Base-by-base conservation (phyloP, 2,113 vertebrate species). In the Dolichotis patagonum region DNA sequence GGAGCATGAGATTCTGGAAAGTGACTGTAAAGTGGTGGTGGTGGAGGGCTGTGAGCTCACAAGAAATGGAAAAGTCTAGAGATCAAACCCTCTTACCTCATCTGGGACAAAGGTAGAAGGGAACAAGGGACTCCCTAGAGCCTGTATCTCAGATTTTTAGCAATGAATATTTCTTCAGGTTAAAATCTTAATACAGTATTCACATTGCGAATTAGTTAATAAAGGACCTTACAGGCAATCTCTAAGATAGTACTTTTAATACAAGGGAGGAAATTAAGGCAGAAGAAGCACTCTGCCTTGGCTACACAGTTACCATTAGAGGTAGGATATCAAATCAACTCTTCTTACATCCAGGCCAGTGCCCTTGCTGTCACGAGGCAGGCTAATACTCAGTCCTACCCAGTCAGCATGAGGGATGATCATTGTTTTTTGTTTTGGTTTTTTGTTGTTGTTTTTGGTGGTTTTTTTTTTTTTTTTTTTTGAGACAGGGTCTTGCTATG, bases 11-110 rank as follows among this genome's bases (percentile, higher is more conserved):
- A 38, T n/a, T 86, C 88, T 73, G 38, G 49, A 82, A 85, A 85
- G 12, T 38, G 65, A n/a, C 35, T 54, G 17, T 35, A 78, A 78
- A 46, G 14, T 93, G 63, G 12, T 63, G 16, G 17, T 54, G 32
- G 19, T 43, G 41, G 7, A 41, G 43, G 58, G 38, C 69, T 56
- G 17, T 84, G 71, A 85, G 46, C 22, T 83, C 54, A 90, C 52
- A 67, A 87, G 58, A 95, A 88, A 95, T 67, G 60, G 93, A 93
- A 73, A 95, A 91, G 86, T 78, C 26, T 86, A 62, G 95, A 85
- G 38, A 54, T 58, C 26, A 85, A 92, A 78, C 30, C 58, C 41
- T 90, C 87, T 43, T 86, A 92, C 35, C 41, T 82, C 58, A 75
- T 56, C 62, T 65, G 16, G 69, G 43, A 54, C 88, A 88, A 81